Evolutionary conservation across 2,888 invertebrate genomes (phyloP), one percentile per base, ranked within the genome.

Genomic region (Cheilosia vulpina): DNA sequence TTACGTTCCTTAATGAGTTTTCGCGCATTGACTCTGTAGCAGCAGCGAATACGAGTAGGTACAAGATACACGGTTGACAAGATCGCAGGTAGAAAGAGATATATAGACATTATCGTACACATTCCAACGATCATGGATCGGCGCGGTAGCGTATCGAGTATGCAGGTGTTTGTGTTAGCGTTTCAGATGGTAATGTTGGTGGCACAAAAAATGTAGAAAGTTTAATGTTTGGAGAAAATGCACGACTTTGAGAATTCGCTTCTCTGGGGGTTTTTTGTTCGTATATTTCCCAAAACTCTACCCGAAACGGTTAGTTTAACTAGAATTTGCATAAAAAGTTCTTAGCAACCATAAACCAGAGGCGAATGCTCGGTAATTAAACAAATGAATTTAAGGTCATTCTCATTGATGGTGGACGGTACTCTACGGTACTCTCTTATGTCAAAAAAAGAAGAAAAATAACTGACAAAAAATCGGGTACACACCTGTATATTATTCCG

Each of bases 401-500:
- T 21, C 21, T 21, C 21, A 21, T 66, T 76, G 66, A 45, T 71
- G 31, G 55, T 65, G 24, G 58, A 41, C 47, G 19, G 38, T 38
- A 31, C 2, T 19, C 17, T 69, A 71, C 72, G 58, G 53, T 83
- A 63, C 43, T 58, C 53, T 31, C 45, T 69, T 53, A 41, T 60
- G 34, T 60, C 41, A 63, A 13, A 58, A 55, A 34, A 62, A 60
- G 4, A 15, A 60, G 21, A 55, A 60, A 52, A 45, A 38, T 38
- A 76, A 31, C 24, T 41, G 17, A 47, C 53, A 27, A 52, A 38
- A 52, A 76, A 41, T 88, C 41, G 24, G 24, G 5, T 78, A 90
- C 89, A 89, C 94, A 97, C 97, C 96, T 97, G 96, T 91, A 97
- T 97, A 92, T 95, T 95, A 90, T 95, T 95, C 91, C 98, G 95